Evolutionary conservation across 2,113 vertebrate genomes (phyloP).

Genomic region (Mola mola): DNA sequence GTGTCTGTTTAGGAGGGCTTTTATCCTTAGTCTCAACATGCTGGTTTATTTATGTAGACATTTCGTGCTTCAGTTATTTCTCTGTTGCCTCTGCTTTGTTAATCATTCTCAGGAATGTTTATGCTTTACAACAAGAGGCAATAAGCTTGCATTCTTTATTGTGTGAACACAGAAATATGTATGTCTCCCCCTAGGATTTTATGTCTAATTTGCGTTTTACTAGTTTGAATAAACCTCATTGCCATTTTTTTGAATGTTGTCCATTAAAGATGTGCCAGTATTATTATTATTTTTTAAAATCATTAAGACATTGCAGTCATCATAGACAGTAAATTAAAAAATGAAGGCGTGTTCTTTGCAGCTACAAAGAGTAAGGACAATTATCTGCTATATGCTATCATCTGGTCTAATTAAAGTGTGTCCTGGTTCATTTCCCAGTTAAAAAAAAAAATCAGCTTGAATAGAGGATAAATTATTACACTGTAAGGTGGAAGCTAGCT

Average conservation of each 20-base stretch:
- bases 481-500: background rate
- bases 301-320: background rate
- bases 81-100: constrained; percentile 31
- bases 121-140: constrained; percentile 8
- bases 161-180: background rate
- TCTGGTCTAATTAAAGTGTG: constrained; percentile 11
- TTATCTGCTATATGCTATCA: constrained; percentile 2
- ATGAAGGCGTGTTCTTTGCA: background rate
- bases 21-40: constrained; percentile 16
- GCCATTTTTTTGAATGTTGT: background rate
- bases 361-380: background rate
- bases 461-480: constrained; percentile 6
- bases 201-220: background rate
- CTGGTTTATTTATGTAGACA: constrained; percentile 54
- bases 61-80: constrained; percentile 33
- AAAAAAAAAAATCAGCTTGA: constrained; percentile 6
- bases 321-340: constrained; percentile 4
- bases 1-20: constrained; percentile 16
- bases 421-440: constrained; percentile 7
- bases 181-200: background rate
- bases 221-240: background rate
- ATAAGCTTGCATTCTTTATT: background rate
- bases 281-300: background rate
- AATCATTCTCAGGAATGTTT: constrained; percentile 23
- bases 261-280: background rate